Percentiles rank a stretch among this genome's conserved stretches.
Evolutionary conservation across 2,113 vertebrate genomes (phyloP).

Genomic region (Edolisoma coerulescens): DNA sequence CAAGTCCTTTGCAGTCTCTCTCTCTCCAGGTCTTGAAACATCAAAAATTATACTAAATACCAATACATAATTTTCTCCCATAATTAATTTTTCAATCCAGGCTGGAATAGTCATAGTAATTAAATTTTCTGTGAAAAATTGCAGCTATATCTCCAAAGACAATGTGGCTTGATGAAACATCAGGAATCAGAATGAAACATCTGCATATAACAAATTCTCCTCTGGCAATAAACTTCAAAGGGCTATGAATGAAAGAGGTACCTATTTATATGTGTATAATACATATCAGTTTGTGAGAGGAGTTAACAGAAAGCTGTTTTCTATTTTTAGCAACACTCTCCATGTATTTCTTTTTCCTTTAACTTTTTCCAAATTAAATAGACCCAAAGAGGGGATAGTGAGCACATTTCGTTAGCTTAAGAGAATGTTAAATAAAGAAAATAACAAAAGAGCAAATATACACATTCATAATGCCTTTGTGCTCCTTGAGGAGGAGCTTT

Average conservation of each 20-base stretch:
- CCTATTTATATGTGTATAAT: neutral
- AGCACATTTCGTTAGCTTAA: neutral
- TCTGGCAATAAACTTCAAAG: slow-evolving; percentile 16
- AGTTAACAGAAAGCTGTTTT: neutral
- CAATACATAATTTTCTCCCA: neutral
- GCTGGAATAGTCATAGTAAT: slow-evolving; percentile 11
- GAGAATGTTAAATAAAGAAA: neutral
- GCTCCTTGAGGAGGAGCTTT: neutral
- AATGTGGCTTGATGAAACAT: slow-evolving; percentile 10
- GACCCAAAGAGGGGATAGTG: neutral
- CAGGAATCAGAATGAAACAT: slow-evolving; percentile 41
- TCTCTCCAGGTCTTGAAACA: neutral
- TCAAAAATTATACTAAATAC: neutral
- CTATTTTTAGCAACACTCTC: neutral
- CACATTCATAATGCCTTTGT: neutral
- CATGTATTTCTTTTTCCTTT: neutral
- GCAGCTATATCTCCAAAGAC: slow-evolving; percentile 4
- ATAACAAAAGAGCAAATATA: neutral
- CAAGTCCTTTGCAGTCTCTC: neutral
- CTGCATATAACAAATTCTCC: neutral
- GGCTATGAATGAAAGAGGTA: neutral
- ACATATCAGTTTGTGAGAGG: neutral
- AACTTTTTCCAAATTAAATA: neutral
- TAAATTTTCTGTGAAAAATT: slow-evolving; percentile 35
- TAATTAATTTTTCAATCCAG: slow-evolving; percentile 29